A percentile compares a stretch with the other conserved stretches of the same genome.
These are phyloP conservation scores for Lacanobia wlatinum DNA, from an alignment of 2,888 invertebrate species.

Conservation along the genomic window DNA sequence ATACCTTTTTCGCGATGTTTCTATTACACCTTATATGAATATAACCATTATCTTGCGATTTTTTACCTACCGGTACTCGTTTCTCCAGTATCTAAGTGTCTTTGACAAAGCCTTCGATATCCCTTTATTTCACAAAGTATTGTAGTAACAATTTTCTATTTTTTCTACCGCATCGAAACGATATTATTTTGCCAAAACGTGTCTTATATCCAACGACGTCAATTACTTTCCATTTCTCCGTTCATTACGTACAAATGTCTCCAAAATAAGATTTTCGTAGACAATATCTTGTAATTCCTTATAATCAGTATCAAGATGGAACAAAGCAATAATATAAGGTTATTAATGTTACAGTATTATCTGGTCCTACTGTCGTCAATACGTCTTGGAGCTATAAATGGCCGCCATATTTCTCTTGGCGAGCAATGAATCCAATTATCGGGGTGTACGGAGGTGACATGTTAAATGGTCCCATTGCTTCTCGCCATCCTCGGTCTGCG, in stretches of 20 bases:
- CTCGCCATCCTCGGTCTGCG: conserved; percentile 65
- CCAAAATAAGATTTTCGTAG: conserved; percentile 25
- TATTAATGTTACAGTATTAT: conserved; percentile 68
- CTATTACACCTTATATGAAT: no score
- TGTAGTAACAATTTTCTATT: not conserved
- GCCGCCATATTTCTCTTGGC: conserved; percentile 80
- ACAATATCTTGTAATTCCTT: conserved; percentile 43
- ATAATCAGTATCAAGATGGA: conserved; percentile 54
- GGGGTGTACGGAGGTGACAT: conserved; percentile 82
- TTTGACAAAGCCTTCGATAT: not conserved
- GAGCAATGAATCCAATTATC: conserved; percentile 89
- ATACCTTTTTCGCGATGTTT: no score
- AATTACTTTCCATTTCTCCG: conserved; percentile 36
- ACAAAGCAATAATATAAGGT: conserved; percentile 61
- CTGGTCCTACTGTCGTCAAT: conserved; percentile 71
- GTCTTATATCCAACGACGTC: conserved; percentile 10
- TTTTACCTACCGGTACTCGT: not conserved
- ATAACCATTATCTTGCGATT: not conserved
- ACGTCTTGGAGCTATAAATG: conserved; percentile 80
- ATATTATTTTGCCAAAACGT: conserved; percentile 26
- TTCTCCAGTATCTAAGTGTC: not conserved
- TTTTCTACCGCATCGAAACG: conserved; percentile 18
- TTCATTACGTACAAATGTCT: conserved; percentile 32
- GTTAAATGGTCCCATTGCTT: conserved; percentile 84
- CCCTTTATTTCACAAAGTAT: not conserved